Conservation (phyloP, 2,888 invertebrate species). For the Monopis laevigella region DNA sequence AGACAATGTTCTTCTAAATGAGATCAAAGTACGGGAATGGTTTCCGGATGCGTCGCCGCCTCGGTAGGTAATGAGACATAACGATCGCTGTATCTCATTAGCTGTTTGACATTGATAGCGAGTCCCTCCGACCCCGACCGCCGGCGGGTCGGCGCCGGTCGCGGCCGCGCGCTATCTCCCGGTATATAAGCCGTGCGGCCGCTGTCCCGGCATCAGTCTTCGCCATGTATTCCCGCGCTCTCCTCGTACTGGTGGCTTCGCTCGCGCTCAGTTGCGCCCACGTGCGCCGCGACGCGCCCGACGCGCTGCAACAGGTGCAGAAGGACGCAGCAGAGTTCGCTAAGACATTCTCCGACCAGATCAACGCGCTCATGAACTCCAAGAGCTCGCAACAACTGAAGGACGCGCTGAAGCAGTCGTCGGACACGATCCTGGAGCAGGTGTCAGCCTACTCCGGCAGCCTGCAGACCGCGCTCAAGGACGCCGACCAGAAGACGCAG, state of each 20-base stretch:
- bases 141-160: neutral
- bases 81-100: neutral
- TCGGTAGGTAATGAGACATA: too few species aligned
- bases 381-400: conserved; percentile 43
- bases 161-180: neutral
- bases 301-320: conserved; percentile 34
- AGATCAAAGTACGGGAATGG: too few species aligned
- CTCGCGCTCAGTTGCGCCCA: conserved; percentile 40
- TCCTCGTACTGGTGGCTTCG: too few species aligned
- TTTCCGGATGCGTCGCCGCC: too few species aligned
- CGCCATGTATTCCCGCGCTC: too few species aligned
- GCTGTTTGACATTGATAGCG: neutral
- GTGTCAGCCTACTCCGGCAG: conserved; percentile 32
- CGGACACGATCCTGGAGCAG: conserved; percentile 39
- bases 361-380: conserved; percentile 35
- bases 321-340: conserved; percentile 41
- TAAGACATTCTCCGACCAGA: conserved; percentile 38
- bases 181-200: neutral
- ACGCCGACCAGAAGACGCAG: conserved; percentile 52
- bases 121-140: neutral
- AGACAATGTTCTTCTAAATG: too few species aligned
- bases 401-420: conserved; percentile 44
- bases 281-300: too few species aligned
- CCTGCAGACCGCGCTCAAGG: conserved; percentile 38
- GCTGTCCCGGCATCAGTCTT: too few species aligned